Evolutionary conservation across 2,797 vertebrate species (phyloP), one percentile per base, ranked within the genome.

Genomic region (Myripristis murdjan): DNA sequence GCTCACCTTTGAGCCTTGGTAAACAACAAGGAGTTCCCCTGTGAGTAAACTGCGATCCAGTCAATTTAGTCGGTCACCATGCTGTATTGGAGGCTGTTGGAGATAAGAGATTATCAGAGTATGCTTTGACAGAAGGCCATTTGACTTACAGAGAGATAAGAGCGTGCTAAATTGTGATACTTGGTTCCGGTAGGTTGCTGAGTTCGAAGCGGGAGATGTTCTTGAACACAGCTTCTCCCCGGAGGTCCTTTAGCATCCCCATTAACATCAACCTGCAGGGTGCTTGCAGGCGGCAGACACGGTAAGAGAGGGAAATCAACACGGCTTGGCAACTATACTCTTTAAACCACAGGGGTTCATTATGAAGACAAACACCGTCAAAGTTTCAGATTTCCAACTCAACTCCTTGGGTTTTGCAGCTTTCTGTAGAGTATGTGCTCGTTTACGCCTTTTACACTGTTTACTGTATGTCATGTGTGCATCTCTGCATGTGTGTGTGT

Each of bases 231-330:
- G 49, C 81, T 5, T 91, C 91, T 65, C 90, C 92, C 60, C 92
- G 93, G 83, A 93, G 90, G 82, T 95, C 95, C 2, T 93, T 95
- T 85, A 94, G 83, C 82, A 78, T 96, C 77, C 96, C 96, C 2
- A 88, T 96, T 84, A 95, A 93, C 87, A 96, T 94, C 70, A 96
- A 94, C 71, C 93, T 97, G 77, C 95, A 95, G 71, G 93, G 93
- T 1, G 83, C 91, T 64, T 92, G 87, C 64, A 90, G 88, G 87
- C 74, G 82, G 73, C 94, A 92, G 73, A 93, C 95, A 70, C 93
- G 96, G 94, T 95, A 93, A 88, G 88, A 58, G 61, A 60, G 55
- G 63, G 54, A n/a, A n/a, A 77, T 78, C 33, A 35, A 62, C 33
- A 3, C 33, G 54, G 33, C 33, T 68, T 59, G 18, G 66, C 64